Conservation (phyloP, 92 coral and sea anemone species). For the Porites evermanni region DNA sequence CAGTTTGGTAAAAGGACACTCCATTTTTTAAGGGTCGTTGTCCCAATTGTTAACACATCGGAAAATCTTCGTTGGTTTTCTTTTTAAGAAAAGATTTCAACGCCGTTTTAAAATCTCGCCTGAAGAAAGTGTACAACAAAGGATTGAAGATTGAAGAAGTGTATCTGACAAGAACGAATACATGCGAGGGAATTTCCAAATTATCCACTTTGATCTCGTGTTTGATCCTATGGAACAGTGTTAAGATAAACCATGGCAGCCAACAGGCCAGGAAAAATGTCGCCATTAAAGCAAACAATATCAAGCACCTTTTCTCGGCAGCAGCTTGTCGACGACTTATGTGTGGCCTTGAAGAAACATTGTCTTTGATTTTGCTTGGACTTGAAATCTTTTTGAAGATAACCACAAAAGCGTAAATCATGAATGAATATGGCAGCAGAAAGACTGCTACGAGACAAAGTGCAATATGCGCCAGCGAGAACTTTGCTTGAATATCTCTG, state of each 20-base stretch:
- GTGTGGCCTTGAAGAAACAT: not conserved
- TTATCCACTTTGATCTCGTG: not conserved
- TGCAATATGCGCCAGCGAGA: constrained; percentile 52
- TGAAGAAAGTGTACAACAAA: constrained; percentile 62
- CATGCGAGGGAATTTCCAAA: constrained; percentile 5
- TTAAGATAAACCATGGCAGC: constrained; percentile 69
- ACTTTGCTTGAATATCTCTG: not conserved
- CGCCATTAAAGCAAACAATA: constrained; percentile 72
- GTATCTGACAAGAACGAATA: constrained; percentile 59
- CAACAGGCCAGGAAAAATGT: constrained; percentile 60
- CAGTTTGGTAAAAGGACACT: too few species aligned
- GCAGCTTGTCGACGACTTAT: constrained; percentile 5
- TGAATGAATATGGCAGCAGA: constrained; percentile 72
- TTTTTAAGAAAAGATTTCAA: constrained; percentile 5
- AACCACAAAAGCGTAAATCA: constrained; percentile 62
- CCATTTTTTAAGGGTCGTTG: too few species aligned
- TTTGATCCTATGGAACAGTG: constrained; percentile 8
- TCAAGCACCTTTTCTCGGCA: constrained; percentile 42
- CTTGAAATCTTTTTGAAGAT: constrained; percentile 61
- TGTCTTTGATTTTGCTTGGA: not conserved
- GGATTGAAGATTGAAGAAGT: constrained; percentile 64
- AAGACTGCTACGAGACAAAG: constrained; percentile 72
- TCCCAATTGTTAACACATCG: too few species aligned
- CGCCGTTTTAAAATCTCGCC: constrained; percentile 69
- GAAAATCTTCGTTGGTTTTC: not conserved